These are phyloP conservation scores for Ciconia stormi DNA, from an alignment of 2,113 vertebrate species.

Conservation along the genomic window DNA sequence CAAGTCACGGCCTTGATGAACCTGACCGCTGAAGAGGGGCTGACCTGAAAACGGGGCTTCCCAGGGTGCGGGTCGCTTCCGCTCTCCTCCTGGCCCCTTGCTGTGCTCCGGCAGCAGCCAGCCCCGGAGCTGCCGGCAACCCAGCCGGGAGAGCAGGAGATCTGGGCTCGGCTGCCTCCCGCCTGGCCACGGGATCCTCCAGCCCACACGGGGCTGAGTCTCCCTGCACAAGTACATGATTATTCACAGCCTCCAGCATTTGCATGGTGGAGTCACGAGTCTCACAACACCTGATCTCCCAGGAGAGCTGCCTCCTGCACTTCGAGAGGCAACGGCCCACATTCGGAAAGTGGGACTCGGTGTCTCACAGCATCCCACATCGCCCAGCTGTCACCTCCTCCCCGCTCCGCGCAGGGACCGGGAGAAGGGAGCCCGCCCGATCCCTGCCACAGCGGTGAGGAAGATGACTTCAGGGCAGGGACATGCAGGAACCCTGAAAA, in stretches of 20 bases:
- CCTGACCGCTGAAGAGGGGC: background rate
- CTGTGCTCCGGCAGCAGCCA: background rate
- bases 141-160: background rate
- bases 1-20: background rate
- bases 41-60: background rate
- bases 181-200: conserved; percentile 27
- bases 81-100: background rate
- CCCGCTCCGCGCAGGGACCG: background rate
- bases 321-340: conserved; percentile 46
- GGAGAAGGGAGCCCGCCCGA: background rate
- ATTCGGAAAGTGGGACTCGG: conserved; percentile 39
- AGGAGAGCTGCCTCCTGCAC: conserved; percentile 57
- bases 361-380: conserved; percentile 61
- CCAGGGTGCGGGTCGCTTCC: fast-evolving
- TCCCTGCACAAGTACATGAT: conserved; percentile 53
- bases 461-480: background rate
- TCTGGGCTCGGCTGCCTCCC: background rate
- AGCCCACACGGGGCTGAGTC: conserved; percentile 33
- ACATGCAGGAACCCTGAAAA: background rate
- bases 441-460: background rate
- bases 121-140: background rate
- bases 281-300: conserved; percentile 63
- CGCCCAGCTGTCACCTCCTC: conserved; percentile 46
- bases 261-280: conserved; percentile 62
- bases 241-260: conserved; percentile 57